Base-by-base conservation (phyloP, 2,797 vertebrate genomes). In the Heliangelus exortis region DNA sequence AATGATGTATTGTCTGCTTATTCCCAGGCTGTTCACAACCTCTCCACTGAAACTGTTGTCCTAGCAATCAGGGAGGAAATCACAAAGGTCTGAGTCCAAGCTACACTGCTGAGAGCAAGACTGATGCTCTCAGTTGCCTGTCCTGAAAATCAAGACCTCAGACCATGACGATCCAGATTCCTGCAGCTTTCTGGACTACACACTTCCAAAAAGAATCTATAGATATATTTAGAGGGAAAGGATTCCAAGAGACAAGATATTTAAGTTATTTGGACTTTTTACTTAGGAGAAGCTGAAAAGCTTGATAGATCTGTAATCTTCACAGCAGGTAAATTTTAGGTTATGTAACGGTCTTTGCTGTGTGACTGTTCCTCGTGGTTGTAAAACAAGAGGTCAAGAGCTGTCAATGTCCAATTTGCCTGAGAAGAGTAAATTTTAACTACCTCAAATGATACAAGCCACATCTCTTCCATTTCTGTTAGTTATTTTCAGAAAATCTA, bases 281-380 rank as follows among this genome's bases (percentile, higher is more conserved):
- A 23, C 11, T 78, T 39, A 53, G 16, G 17, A 75, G 31, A 59
- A 82, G 25, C 28, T 66, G 28, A 67, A 58, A 79, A 63, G 17
- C 2, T 28, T 47, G 12, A 25, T 21, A 72, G 31, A 10, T 0
- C 0, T 9, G 15, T 23, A 9, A 78, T 41, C 19, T 55, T 34
- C 5, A 48, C 14, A 68, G 43, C 65, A 66, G 47, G 7, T 62
- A 34, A 5, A 19, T 82, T 81, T 87, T 74, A 55, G 13, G 3
- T 55, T 78, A 26, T 55, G 18, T 9, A 22, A 17, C 16, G 77
- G 34, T 43, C 19, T 77, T 74, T 88, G 25, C 1, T 72, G 3
- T 29, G 34, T 47, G 15, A 12, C 31, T 6, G 7, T 59, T 83
- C 84, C 16, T 79, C 19, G 13, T 25, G 10, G 11, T 2, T 2